Base-by-base conservation (phyloP, 2,888 invertebrate genomes). In the Hofmannophila pseudospretella region DNA sequence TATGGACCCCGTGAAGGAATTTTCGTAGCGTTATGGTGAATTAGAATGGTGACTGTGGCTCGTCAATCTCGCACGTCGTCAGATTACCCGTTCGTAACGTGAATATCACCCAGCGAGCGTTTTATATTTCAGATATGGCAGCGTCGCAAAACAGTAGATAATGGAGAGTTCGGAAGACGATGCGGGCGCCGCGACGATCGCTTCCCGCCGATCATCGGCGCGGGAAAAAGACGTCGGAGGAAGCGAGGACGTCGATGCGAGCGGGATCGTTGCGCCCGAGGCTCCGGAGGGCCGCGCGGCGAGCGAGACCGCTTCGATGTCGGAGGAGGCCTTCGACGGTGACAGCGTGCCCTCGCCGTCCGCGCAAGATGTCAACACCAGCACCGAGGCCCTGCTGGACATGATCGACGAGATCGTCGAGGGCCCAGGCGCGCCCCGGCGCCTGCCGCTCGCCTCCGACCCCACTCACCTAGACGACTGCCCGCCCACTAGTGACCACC, bases 81-180 rank as follows among this genome's bases (percentile, higher is more conserved):
- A 82, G 84, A 79, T 84, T 82, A 80, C 80, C 71, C 67, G 64
- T 76, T 79, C 73, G 69, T 78, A 80, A 81, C 81, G 76, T 84
- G 81, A 86, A 84, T 82, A 81, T 80, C 77, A 77, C 71, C 74
- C 63, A 76, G 77, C 71, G 72, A 76, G 76, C 66, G 75, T 79
- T 85, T 86, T 78, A 64, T 72, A 80, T 86, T 88, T 82, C 79
- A 86, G 86, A 79, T 85, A 84, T 85, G 85, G 70, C 78, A 77
- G 82, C 74, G 72, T 77, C 70, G 77, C 73, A 74, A 77, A 82
- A 81, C 62, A 80, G 82, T 84, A 88, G 87, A 88, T 88, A 87
- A 88, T 88, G 87, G 87, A 88, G 82, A 78, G 84, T 70, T 77
- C 81, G 60, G 87, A 88, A 78, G 87, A 88, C 67, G 87, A 88